Base-by-base conservation (phyloP, 2,888 invertebrate genomes). In the Julus scanicus region DNA sequence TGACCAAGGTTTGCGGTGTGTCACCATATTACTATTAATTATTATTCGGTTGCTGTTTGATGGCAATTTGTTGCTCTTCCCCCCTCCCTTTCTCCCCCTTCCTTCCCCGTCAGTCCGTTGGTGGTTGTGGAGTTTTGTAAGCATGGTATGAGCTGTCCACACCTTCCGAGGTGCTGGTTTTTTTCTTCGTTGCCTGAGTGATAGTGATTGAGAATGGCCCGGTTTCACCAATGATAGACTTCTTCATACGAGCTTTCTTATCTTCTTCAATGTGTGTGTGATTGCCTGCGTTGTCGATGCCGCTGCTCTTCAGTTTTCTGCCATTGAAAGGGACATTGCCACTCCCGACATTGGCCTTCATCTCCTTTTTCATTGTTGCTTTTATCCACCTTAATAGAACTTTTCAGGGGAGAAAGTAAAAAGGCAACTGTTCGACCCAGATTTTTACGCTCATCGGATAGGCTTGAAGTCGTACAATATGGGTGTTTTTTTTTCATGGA, bases 21-120 rank as follows among this genome's bases (percentile, higher is more conserved):
- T 63, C 57, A 63, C 57, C 57, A 11, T 53, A 53, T 63, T 63
- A 63, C 29, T 71, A 71, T 71, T 71, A 71, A 29, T 71, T 71
- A 71, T 71, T 71, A 71, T 71, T 71, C 71, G 71, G 71, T 71
- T 71, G 71, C 71, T 71, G 71, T 71, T 71, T 71, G 71, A 71
- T 71, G 71, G 71, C 71, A 71, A 71, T 71, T 71, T 71, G 71
- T 71, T 71, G 71, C 71, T 71, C 71, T 29, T 53, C 29, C 71
- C 71, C 44, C 71, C 29, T 29, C 71, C 71, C 71, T 11, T 71
- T n/a, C 17, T 71, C 20, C 53, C 71, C n/a, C n/a, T n/a, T n/a
- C n/a, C n/a, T n/a, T n/a, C n/a, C 71, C n/a, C 71, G 71, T 71
- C 71, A 71, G 71, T 71, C 71, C 71, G 71, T 71, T 71, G 71